Percentiles rank a stretch among this genome's conserved stretches.
These are phyloP conservation scores for Hartigia nigra DNA, from an alignment of 2,888 invertebrate species.

Conservation along the genomic window DNA sequence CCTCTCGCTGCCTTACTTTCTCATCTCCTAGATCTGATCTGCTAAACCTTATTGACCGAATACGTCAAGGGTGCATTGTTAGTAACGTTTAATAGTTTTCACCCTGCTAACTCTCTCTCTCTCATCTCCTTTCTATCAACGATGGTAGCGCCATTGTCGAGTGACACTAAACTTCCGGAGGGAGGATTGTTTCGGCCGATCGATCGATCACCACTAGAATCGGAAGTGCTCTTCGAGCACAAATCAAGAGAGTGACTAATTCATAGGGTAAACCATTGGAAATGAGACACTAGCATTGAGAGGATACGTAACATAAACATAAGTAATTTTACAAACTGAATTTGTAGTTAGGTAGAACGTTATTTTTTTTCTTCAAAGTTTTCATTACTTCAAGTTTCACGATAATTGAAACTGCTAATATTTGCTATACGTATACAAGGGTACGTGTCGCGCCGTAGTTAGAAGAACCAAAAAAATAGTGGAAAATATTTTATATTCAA, in stretches of 20 bases:
- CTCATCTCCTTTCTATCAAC: not conserved
- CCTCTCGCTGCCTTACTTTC: constrained; percentile 4
- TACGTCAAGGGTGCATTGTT: constrained; percentile 31
- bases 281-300: not conserved
- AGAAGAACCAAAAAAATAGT: too few species aligned
- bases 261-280: not conserved
- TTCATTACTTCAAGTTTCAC: not conserved
- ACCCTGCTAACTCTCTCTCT: not conserved
- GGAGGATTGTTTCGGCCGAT: not conserved
- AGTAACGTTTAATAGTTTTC: constrained; percentile 23
- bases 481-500: not conserved
- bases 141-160: not conserved
- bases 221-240: not conserved
- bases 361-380: not conserved
- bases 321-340: too few species aligned
- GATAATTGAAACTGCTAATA: too few species aligned
- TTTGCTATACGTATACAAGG: too few species aligned
- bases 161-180: not conserved
- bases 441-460: too few species aligned
- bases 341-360: too few species aligned
- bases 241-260: not conserved
- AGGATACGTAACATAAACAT: not conserved
- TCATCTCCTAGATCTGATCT: constrained; percentile 23
- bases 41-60: constrained; percentile 37
- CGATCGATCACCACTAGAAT: not conserved